phyloP scores from a whole-genome alignment of 2,888 invertebrate species.

The Pollenia labialis region DNA sequence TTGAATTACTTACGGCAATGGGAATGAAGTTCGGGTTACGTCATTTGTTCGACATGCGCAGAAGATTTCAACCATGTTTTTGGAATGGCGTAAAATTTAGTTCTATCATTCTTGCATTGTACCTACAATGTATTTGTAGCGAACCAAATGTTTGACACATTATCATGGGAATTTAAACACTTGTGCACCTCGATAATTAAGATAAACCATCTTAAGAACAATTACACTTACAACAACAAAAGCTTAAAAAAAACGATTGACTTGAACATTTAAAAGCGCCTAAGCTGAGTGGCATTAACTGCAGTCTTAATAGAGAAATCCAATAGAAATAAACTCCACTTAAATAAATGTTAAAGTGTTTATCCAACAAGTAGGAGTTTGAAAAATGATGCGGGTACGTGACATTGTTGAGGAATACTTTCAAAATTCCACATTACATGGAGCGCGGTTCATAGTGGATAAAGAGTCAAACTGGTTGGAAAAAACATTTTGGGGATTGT shows the following conservation, averaged over 20 bases:
- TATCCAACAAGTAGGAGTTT: not conserved
- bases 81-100: not conserved
- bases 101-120: too few species aligned
- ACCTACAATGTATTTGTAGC: not conserved
- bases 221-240: constrained; percentile 37
- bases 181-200: constrained; percentile 16
- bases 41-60: not conserved
- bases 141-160: not conserved
- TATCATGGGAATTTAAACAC: constrained; percentile 56
- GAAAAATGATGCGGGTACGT: constrained; percentile 76
- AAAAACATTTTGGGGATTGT: constrained; percentile 88
- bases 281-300: not conserved
- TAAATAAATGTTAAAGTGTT: not conserved
- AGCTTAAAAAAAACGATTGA: not conserved
- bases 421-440: constrained; percentile 88
- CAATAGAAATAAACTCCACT: constrained; percentile 3
- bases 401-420: constrained; percentile 86
- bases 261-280: constrained; percentile 34
- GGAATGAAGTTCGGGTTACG: too few species aligned
- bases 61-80: not conserved
- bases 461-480: constrained; percentile 86
- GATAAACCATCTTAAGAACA: constrained; percentile 57
- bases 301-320: constrained; percentile 38
- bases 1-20: too few species aligned
- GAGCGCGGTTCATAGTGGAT: constrained; percentile 89